Percentiles rank a stretch among this genome's conserved stretches.
These are phyloP conservation scores for Macheiramphus alcinus DNA, from an alignment of 2,113 vertebrate genomes.

Conservation along the genomic window DNA sequence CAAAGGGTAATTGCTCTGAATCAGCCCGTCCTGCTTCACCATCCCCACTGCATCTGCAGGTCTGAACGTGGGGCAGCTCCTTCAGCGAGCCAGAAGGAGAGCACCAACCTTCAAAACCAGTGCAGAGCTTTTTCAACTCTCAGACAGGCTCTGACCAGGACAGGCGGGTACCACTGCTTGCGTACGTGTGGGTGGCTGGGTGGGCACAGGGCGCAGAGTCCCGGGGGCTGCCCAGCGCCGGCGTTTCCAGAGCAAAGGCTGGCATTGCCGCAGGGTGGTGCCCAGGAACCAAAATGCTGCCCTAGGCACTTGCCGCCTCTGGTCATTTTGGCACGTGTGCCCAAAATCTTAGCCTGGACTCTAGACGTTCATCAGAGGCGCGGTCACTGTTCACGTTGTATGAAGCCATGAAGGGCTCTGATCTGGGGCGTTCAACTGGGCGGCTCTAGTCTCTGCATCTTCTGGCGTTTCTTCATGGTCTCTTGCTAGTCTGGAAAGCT, in stretches of 20 bases:
- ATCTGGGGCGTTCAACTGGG: neutral
- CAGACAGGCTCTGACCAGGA: too few species aligned
- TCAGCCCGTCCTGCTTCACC: neutral
- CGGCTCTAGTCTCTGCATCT: neutral
- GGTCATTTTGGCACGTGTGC: neutral
- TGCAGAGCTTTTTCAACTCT: too few species aligned
- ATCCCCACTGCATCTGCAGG: too few species aligned
- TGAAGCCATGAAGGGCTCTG: neutral
- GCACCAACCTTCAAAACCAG: neutral
- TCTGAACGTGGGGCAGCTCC: neutral
- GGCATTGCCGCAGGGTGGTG: too few species aligned
- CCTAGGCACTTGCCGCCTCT: neutral
- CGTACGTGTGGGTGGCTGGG: neutral
- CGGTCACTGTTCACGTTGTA: neutral
- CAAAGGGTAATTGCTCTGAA: neutral
- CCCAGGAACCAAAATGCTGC: neutral
- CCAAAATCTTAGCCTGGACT: neutral
- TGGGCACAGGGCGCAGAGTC: neutral
- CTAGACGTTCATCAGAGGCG: neutral
- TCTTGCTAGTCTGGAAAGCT: neutral
- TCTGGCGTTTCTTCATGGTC: neutral
- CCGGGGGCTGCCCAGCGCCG: neutral
- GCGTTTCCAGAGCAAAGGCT: neutral
- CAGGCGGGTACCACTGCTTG: fast-evolving
- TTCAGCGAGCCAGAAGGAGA: neutral